Base-by-base conservation (phyloP, 2,888 invertebrate species). In the Morpho achilles region DNA sequence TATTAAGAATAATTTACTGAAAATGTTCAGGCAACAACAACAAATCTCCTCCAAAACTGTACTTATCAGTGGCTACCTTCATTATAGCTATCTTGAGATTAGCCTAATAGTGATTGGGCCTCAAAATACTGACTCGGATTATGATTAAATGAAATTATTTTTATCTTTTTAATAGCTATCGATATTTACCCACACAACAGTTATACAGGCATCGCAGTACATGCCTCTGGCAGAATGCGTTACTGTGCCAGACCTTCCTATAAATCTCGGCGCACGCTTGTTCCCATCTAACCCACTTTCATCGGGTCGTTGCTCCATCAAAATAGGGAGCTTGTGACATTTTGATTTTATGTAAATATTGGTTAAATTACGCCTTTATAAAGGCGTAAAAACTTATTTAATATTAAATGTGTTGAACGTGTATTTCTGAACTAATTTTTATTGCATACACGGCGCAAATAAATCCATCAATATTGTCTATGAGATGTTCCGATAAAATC, bases 201-300 rank as follows among this genome's bases (percentile, higher is more conserved):
- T 56, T 61, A 64, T 49, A 61, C 62, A 53, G 61, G 65, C 63
- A 62, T 60, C 58, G 60, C 61, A 66, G 68, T 63, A 68, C 70
- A 72, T 69, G 72, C 72, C 75, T 75, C 72, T 68, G 71, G 59
- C 69, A 73, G 74, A 75, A 77, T 75, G 74, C 69, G 73, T 69
- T 64, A 67, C 69, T 67, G 74, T 77, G 79, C 78, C 78, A 79
- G 76, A 74, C 74, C 78, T 76, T 77, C 76, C 75, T 76, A 74
- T 73, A 74, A 72, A 67, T 73, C 71, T 74, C 71, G 60, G 68
- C 70, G 70, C 64, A 67, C 70, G 73, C 66, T 69, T 70, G 73
- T 67, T 72, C 68, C 69, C 72, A 71, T 73, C 69, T 76, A 78
- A 79, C 77, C 80, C 74, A 79, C 73, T 77, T 79, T 76, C 72